These are phyloP conservation scores for Parauchenoglanis ngamensis DNA, from an alignment of 2,797 vertebrate genomes.

Conservation along the genomic window DNA sequence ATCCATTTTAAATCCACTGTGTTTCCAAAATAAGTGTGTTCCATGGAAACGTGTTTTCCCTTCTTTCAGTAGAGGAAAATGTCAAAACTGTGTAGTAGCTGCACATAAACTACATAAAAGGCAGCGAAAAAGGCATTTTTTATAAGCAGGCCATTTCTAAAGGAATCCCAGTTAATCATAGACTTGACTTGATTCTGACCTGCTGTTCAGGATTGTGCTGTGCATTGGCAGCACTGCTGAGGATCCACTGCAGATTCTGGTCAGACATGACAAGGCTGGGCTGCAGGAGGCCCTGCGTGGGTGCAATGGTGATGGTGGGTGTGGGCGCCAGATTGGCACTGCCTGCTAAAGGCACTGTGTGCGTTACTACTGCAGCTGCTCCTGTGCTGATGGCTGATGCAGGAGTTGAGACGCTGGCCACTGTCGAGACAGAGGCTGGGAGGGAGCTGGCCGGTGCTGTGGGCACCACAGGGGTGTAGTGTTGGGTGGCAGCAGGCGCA, in stretches of 20 bases:
- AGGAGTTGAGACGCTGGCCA: slow-evolving; percentile 63
- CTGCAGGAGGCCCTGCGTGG: slow-evolving; percentile 87
- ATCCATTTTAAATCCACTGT: not conserved
- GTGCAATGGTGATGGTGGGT: slow-evolving; percentile 85
- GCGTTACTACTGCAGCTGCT: slow-evolving; percentile 74
- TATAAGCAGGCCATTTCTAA: not conserved
- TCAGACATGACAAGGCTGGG: slow-evolving; percentile 93
- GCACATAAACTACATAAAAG: slow-evolving; percentile 1
- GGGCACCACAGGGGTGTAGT: slow-evolving; percentile 80
- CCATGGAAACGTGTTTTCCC: not conserved
- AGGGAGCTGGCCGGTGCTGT: slow-evolving; percentile 70
- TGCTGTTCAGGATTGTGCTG: slow-evolving; percentile 87
- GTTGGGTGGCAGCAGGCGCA: slow-evolving; percentile 69
- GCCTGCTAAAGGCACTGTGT: slow-evolving; percentile 83
- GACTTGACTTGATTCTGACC: slow-evolving; percentile 71
- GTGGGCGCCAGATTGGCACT: slow-evolving; percentile 77
- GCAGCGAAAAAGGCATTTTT: not conserved
- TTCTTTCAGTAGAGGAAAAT: not conserved
- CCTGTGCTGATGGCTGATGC: slow-evolving; percentile 68
- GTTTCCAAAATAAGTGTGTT: not conserved
- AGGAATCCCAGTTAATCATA: not conserved
- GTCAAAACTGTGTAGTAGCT: not conserved
- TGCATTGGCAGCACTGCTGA: slow-evolving; percentile 88
- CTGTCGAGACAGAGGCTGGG: slow-evolving; percentile 70
- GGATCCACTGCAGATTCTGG: slow-evolving; percentile 97